Evolutionary conservation across 2,888 invertebrate species (phyloP).

Genomic region (Pammene aurita): DNA sequence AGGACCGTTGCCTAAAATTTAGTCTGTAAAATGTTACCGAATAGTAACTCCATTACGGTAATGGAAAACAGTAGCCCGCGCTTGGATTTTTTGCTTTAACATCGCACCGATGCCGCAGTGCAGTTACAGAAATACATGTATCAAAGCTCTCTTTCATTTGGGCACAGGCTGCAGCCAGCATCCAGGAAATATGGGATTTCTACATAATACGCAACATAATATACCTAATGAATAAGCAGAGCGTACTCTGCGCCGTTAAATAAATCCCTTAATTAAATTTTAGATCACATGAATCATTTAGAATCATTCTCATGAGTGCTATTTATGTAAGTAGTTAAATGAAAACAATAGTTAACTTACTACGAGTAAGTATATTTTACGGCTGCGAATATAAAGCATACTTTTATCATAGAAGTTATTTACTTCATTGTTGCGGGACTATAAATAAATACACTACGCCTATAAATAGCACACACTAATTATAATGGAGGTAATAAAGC

Average conservation of each 20-base stretch:
- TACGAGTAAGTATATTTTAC: neutral
- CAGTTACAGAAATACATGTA: slow-evolving; percentile 76
- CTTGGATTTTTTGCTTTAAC: slow-evolving; percentile 64
- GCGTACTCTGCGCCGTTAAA: slow-evolving; percentile 49
- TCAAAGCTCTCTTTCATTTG: slow-evolving; percentile 77
- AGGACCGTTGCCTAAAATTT: slow-evolving; percentile 52
- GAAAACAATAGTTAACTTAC: neutral
- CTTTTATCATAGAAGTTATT: neutral
- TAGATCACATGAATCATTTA: slow-evolving; percentile 4
- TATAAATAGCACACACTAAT: neutral
- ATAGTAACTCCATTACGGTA: slow-evolving; percentile 76
- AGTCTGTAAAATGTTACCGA: slow-evolving; percentile 67
- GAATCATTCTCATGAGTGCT: slow-evolving; percentile 17
- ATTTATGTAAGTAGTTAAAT: slow-evolving; percentile 2
- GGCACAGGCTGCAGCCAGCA: slow-evolving; percentile 61
- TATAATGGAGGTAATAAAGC: neutral
- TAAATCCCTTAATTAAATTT: slow-evolving; percentile 30
- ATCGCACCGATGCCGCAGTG: slow-evolving; percentile 72
- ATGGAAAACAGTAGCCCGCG: slow-evolving; percentile 76
- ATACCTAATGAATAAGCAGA: slow-evolving; percentile 58
- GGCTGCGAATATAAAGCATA: neutral
- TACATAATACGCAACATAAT: slow-evolving; percentile 63
- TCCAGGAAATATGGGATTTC: slow-evolving; percentile 67
- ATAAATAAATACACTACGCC: neutral
- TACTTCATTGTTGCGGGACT: neutral